A percentile compares a stretch with the other conserved stretches of the same genome.
Evolutionary conservation across 2,888 invertebrate species (phyloP).

Genomic region (Sarcophaga rosellei): DNA sequence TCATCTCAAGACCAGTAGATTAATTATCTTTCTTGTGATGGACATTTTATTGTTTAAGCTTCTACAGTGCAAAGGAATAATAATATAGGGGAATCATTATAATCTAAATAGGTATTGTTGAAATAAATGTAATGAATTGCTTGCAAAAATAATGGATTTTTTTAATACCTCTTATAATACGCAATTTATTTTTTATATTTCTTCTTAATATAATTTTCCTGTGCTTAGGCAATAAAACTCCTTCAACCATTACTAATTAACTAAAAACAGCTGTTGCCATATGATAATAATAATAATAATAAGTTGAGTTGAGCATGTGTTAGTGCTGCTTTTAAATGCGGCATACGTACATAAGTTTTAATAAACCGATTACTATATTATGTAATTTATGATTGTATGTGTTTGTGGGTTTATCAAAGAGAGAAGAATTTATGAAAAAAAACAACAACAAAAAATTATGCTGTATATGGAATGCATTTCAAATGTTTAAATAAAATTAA

Average conservation of each 20-base stretch:
- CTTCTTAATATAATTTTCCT: too few species aligned
- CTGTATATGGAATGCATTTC: not conserved
- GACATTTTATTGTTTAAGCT: too few species aligned
- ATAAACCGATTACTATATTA: conserved; percentile 60
- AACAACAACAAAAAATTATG: not conserved
- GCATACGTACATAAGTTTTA: conserved; percentile 19
- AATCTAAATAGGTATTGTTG: too few species aligned
- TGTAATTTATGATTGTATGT: conserved; percentile 50
- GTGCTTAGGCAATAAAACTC: too few species aligned
- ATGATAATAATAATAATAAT: not conserved
- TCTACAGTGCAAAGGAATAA: too few species aligned
- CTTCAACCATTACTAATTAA: not conserved
- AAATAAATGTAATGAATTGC: too few species aligned
- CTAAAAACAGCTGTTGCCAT: not conserved
- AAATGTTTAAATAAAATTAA: conserved; percentile 31
- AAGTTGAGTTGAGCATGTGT: not conserved
- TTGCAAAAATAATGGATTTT: too few species aligned
- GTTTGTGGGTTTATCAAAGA: conserved; percentile 30
- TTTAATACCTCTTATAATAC: too few species aligned
- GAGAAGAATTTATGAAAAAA: not conserved
- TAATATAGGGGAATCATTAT: too few species aligned
- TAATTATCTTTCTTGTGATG: too few species aligned
- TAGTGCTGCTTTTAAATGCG: not conserved
- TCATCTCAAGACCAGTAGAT: too few species aligned
- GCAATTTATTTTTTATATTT: too few species aligned